Evolutionary conservation across 2,113 vertebrate genomes (phyloP).

Genomic region (Elephas maximus): DNA sequence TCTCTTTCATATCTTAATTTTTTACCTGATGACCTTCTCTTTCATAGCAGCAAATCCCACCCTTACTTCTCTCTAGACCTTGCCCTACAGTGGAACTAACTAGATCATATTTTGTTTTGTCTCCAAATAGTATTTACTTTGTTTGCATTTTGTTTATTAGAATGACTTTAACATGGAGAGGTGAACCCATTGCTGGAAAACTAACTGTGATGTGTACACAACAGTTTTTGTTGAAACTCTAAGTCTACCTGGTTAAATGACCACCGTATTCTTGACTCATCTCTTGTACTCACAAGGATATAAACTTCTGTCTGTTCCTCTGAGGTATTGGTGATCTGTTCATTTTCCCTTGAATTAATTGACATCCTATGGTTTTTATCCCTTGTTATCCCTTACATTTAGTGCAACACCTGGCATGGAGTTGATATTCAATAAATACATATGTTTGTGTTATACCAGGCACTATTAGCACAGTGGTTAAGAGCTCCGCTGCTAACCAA

Average conservation of each 20-base stretch:
- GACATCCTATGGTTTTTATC: neutral
- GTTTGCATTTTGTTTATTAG: neutral
- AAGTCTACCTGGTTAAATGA: slow-evolving; percentile 11
- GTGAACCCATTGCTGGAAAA: neutral
- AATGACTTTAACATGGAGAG: neutral
- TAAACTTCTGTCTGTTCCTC: neutral
- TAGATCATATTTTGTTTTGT: neutral
- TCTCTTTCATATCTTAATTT: neutral
- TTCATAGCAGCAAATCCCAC: neutral
- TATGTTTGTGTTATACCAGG: slow-evolving; percentile 3
- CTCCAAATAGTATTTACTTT: neutral
- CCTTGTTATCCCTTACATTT: neutral
- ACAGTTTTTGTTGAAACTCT: neutral
- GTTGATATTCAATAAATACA: neutral
- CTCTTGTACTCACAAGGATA: neutral
- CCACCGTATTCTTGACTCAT: neutral
- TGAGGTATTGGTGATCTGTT: neutral
- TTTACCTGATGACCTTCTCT: neutral
- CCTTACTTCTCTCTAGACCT: neutral
- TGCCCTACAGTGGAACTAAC: neutral
- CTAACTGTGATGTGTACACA: neutral
- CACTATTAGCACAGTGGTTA: neutral
- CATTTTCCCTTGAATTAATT: neutral
- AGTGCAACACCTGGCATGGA: neutral
- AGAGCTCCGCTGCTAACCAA: too few species aligned